phyloP scores from a whole-genome alignment of 37 sponge, comb jelly and placozoan species.

The Geodia barretti region DNA sequence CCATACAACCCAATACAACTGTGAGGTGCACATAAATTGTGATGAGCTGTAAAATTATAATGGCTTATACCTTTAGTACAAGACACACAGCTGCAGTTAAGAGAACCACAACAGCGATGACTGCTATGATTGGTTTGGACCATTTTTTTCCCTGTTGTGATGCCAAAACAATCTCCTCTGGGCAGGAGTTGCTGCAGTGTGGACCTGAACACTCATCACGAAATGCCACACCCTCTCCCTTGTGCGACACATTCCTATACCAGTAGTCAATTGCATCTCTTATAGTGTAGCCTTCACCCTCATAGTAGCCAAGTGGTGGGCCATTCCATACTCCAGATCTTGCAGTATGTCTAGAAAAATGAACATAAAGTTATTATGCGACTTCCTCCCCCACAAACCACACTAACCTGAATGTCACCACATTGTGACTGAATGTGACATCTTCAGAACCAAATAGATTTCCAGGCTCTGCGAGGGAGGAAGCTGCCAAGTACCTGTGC shows the following conservation, averaged over 20 bases:
- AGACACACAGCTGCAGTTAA: not conserved
- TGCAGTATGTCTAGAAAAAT: not conserved
- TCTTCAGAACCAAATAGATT: not conserved
- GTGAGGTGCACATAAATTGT: not conserved
- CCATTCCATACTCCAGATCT: not conserved
- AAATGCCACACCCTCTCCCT: not conserved
- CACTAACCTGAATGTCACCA: too few species aligned
- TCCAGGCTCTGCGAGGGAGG: not conserved
- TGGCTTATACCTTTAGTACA: not conserved
- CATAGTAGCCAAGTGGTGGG: not conserved
- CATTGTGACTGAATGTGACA: too few species aligned
- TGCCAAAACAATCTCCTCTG: conserved; percentile 26
- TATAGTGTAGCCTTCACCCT: conserved; percentile 6
- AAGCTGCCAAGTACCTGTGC: not conserved
- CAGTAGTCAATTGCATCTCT: conserved; percentile 42
- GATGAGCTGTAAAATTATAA: not conserved
- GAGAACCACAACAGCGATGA: not conserved
- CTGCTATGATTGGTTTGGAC: not conserved
- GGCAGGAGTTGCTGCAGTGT: conserved; percentile 41
- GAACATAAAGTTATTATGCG: too few species aligned
- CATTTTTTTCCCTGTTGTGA: not conserved
- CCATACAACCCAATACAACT: not conserved
- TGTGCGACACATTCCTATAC: not conserved
- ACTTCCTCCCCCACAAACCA: too few species aligned
- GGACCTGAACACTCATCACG: conserved; percentile 29